Base-by-base conservation (phyloP, 2,113 vertebrate genomes). In the Podilymbus podiceps region DNA sequence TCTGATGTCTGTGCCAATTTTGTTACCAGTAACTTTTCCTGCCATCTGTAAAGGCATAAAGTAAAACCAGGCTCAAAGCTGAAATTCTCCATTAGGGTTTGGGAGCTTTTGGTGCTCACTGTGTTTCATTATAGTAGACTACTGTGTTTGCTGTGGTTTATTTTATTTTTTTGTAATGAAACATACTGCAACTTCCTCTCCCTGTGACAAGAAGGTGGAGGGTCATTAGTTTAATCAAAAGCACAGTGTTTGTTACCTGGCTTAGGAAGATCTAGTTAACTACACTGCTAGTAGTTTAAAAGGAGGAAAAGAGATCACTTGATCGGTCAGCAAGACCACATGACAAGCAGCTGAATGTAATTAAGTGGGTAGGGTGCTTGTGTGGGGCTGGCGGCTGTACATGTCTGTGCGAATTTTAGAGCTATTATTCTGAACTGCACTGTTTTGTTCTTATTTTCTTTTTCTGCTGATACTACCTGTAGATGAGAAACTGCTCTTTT, bases 341-440 rank as follows among this genome's bases (percentile, higher is more conserved):
- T 98, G 99, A 99, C 97, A 49, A 97, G 96, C 99, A 99, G 98
- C 98, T 99, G 99, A 99, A 92, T 95, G 96, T 98, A 95, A 98
- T 98, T 98, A 98, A 87, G 96, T 95, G 94, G 96, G 88, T 82
- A 96, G 96, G 91, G 91, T 82, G 81, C 84, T 88, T 96, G 40
- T 79, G 90, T 74, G 67, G 87, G 88, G 73, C 89, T 74, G 89
- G 63, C 88, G 87, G 93, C 58, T 89, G 87, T 91, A 84, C 30
- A 4, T 31, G 44, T 31, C 81, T 66, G 24, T 83, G 93, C 1
- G 28, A 88, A 74, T 93, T 92, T 95, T 83, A 24, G 64, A 87
- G 88, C 79, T 68, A 1, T 35, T 88, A 23, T 66, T 95, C 74
- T 95, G 69, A 96, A 28, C 74, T 72, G 25, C 78, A 0, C 15